Percentiles rank a stretch among this genome's conserved stretches.
These are phyloP conservation scores for Pocillopora meandrina DNA, from an alignment of 92 coral and sea anemone genomes.

Conservation along the genomic window DNA sequence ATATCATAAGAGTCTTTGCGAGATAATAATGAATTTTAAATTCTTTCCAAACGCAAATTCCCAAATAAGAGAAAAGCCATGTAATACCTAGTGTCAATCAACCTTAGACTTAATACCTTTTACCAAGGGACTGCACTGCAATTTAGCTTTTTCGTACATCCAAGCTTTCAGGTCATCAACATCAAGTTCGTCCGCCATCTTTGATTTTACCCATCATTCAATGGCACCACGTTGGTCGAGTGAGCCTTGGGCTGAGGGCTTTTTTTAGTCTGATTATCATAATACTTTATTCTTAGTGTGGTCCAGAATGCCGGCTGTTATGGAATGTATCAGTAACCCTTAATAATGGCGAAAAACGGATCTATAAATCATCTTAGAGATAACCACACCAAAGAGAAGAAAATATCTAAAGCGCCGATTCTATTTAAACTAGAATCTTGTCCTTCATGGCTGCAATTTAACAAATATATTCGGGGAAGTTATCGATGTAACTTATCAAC, in stretches of 20 bases:
- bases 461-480: conserved; percentile 75
- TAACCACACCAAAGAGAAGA: conserved; percentile 3
- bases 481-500: conserved; percentile 76
- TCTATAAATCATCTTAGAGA: neutral
- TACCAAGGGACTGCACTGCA: conserved; percentile 71
- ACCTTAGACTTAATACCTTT: conserved; percentile 48
- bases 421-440: conserved; percentile 53
- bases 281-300: no score
- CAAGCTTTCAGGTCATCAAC: conserved; percentile 33
- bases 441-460: conserved; percentile 87
- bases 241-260: neutral
- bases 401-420: conserved; percentile 9
- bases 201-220: conserved; percentile 48
- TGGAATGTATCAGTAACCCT: neutral
- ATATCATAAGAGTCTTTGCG: no score
- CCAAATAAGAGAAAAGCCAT: neutral
- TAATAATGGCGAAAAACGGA: conserved; percentile 49
- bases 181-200: conserved; percentile 44
- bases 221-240: neutral
- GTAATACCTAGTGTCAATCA: no score
- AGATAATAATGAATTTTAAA: no score
- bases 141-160: conserved; percentile 83
- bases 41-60: no score
- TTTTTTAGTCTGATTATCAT: neutral
- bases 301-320: neutral